Conservation (phyloP, 2,113 vertebrate genomes). For the Sinosuthora webbiana region DNA sequence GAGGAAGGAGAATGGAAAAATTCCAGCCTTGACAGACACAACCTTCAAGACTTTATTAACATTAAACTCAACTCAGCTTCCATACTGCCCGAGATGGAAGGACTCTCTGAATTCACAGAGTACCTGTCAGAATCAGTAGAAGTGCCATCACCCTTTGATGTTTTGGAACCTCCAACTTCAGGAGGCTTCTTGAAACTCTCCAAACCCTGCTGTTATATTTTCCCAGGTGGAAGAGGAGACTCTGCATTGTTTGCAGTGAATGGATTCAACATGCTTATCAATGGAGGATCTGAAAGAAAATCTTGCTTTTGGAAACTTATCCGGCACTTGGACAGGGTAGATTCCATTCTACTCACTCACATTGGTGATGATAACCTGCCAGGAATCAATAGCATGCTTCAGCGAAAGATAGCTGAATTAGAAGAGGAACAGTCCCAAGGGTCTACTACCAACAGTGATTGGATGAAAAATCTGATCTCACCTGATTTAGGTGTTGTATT, state of each 20-base stretch:
- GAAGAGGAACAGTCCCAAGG: constrained; percentile 93
- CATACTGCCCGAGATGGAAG: constrained; percentile 94
- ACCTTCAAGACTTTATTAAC: constrained; percentile 95
- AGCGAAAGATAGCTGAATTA: constrained; percentile 87
- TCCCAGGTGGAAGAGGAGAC: constrained; percentile 90
- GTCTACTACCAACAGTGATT: constrained; percentile 89
- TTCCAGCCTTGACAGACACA: constrained; percentile 94
- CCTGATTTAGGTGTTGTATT: constrained; percentile 92
- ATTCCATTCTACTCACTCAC: constrained; percentile 92
- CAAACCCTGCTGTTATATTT: constrained; percentile 97
- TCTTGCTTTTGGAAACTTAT: constrained; percentile 97
- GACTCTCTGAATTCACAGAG: constrained; percentile 96
- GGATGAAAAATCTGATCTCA: constrained; percentile 95
- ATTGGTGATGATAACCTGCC: constrained; percentile 90
- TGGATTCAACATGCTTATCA: constrained; percentile 97
- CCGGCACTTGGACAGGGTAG: constrained; percentile 89
- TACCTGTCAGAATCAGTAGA: constrained; percentile 98
- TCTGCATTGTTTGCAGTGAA: constrained; percentile 96
- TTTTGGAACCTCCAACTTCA: constrained; percentile 92
- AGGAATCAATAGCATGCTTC: constrained; percentile 92
- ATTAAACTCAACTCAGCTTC: constrained; percentile 92
- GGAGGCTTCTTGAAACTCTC: constrained; percentile 96
- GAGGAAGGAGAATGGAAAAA: constrained; percentile 97
- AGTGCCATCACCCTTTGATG: constrained; percentile 94
- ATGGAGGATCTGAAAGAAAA: constrained; percentile 90